Conservation (phyloP, 2,888 invertebrate species). For the Psylliodes chrysocephalus region DNA sequence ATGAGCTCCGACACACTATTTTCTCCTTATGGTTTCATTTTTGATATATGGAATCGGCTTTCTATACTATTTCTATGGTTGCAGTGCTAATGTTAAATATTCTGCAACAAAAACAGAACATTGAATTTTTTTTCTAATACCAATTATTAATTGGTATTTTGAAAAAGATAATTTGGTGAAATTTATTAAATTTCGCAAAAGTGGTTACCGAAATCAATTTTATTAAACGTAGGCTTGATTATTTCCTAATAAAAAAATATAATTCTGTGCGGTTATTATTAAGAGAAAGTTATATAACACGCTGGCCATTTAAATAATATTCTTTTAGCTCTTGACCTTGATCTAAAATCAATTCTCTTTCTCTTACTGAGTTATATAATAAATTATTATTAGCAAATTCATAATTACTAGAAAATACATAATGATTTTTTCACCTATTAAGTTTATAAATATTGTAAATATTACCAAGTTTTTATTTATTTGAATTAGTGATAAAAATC, state of each 20-base stretch:
- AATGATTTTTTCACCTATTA: not conserved
- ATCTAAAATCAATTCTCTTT: not conserved
- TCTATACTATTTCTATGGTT: too few relatives aligned
- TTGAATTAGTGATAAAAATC: too few relatives aligned
- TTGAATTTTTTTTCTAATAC: too few relatives aligned
- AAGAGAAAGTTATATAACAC: slow-evolving; percentile 10
- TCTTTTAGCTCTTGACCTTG: slow-evolving; percentile 9
- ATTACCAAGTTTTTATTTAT: too few relatives aligned
- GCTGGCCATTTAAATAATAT: not conserved
- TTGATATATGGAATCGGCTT: too few relatives aligned
- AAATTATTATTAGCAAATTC: slow-evolving; percentile 3
- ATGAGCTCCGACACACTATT: too few relatives aligned
- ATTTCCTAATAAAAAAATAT: slow-evolving; percentile 9
- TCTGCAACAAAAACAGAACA: too few relatives aligned
- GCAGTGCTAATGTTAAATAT: too few relatives aligned
- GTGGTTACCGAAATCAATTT: not conserved
- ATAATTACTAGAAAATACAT: not conserved
- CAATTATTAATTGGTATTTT: too few relatives aligned
- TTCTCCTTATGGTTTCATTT: too few relatives aligned
- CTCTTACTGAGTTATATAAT: not conserved
- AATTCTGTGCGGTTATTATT: slow-evolving; percentile 1
- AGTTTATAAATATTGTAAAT: not conserved
- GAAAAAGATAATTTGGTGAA: too few relatives aligned
- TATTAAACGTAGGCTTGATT: not conserved
- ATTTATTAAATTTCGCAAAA: too few relatives aligned